Evolutionary conservation across 1,140 invertebrate species (phyloP), one percentile per base, ranked within the genome.

Genomic region (Apis mellifera): DNA sequence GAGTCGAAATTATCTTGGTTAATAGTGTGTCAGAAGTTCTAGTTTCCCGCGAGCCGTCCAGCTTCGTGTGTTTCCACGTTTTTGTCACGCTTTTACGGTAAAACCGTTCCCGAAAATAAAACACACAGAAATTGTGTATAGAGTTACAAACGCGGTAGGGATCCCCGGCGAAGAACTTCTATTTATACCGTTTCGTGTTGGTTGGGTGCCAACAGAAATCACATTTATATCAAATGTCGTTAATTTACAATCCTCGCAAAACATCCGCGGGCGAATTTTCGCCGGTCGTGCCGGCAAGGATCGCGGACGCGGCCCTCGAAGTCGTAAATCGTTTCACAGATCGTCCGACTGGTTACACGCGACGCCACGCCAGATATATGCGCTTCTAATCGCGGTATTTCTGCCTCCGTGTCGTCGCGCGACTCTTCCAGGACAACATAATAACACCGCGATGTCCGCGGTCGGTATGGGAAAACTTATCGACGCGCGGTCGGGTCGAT

Each of bases 331-430:
- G 80, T 82, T 78, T 62, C 74, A 68, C 54, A n/a, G 62, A 75
- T 81, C 71, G 71, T 59, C 52, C 54, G 54, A 54, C 15, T 54
- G 50, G 73, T 76, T 26, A 57, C 73, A 76, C 54, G 73, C 79
- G 79, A 55, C 71, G 62, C 32, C n/a, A 48, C 60, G 32, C 13
- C 17, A 65, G 54, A 72, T 81, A 32, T 52, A 74, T 71, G 21
- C 26, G n/a, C 26, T 87, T 81, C 64, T 78, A 82, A 87, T 84
- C 82, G 62, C 78, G 54, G 23, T 84, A 66, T 57, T 80, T 84
- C 55, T 72, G 54, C 54, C 55, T 15, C 32, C 48, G 59, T 52
- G n/a, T 70, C 60, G 84, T 54, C 54, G 26, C 32, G 48, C 17
- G 21, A 12, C 69, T 73, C 57, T 70, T 84, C 73, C 11, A 64